These are phyloP conservation scores for Noturus placidus DNA, from an alignment of 2,113 vertebrate genomes.

Conservation along the genomic window DNA sequence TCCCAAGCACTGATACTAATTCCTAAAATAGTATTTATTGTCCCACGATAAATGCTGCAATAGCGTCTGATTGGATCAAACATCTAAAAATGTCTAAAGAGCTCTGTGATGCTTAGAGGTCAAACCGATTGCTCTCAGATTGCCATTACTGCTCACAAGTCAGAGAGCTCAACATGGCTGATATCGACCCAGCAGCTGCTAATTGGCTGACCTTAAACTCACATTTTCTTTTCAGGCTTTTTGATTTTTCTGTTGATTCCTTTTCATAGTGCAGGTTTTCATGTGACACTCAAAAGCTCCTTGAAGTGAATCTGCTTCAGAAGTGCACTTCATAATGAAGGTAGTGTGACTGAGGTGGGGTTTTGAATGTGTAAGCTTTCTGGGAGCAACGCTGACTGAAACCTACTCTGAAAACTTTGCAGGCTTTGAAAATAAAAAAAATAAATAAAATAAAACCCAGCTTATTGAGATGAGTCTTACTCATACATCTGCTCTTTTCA, in stretches of 20 bases:
- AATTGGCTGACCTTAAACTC: constrained; percentile 48
- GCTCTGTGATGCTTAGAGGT: neutral
- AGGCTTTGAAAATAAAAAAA: neutral
- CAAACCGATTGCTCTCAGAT: neutral
- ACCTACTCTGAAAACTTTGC: neutral
- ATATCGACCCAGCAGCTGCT: constrained; percentile 1
- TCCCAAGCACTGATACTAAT: neutral
- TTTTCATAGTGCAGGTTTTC: constrained; percentile 17
- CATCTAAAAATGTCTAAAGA: neutral
- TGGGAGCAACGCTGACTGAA: neutral
- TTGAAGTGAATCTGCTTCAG: constrained; percentile 27
- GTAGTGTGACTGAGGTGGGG: neutral
- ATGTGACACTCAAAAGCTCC: constrained; percentile 17
- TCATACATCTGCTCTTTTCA: constrained; percentile 4
- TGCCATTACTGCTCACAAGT: neutral
- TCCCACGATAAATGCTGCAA: neutral
- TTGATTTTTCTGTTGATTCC: constrained; percentile 40
- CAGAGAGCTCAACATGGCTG: neutral
- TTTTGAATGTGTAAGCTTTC: constrained; percentile 1
- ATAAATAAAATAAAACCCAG: no score
- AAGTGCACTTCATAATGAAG: neutral
- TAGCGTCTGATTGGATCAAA: neutral
- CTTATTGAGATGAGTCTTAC: neutral
- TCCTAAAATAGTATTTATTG: neutral
- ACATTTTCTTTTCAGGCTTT: constrained; percentile 30